Evolutionary conservation across 2,113 vertebrate genomes (phyloP).

Genomic region (Oceanites oceanicus): DNA sequence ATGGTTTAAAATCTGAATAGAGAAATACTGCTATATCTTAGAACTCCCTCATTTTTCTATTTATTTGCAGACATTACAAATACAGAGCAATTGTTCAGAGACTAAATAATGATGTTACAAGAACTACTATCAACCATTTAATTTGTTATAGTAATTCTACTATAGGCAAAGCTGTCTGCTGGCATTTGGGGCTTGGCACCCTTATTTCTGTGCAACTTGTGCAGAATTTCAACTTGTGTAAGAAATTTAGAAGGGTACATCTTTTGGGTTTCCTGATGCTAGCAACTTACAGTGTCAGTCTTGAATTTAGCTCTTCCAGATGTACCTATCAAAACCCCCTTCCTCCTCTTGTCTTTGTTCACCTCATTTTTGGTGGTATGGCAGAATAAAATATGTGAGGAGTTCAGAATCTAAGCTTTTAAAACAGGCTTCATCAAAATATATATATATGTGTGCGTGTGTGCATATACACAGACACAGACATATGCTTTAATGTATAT

Average conservation of each 20-base stretch:
- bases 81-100: background rate
- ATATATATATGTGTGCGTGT: rapidly evolving
- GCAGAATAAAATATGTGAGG: background rate
- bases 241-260: background rate
- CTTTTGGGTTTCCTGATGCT: background rate
- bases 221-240: background rate
- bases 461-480: background rate
- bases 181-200: background rate
- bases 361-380: background rate
- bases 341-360: background rate
- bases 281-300: background rate
- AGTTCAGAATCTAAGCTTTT: background rate
- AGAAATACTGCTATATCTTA: background rate
- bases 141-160: background rate
- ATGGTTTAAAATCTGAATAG: background rate
- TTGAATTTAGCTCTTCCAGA: background rate
- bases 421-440: background rate
- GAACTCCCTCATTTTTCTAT: background rate
- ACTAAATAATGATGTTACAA: background rate
- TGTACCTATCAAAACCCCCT: background rate
- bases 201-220: background rate
- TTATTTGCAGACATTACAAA: background rate
- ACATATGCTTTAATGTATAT: background rate
- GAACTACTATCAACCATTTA: background rate
- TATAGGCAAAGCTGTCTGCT: background rate